Percentiles rank a stretch among this genome's conserved stretches.
These are phyloP conservation scores for Synanthedon vespiformis DNA, from an alignment of 2,888 invertebrate genomes.

Conservation along the genomic window DNA sequence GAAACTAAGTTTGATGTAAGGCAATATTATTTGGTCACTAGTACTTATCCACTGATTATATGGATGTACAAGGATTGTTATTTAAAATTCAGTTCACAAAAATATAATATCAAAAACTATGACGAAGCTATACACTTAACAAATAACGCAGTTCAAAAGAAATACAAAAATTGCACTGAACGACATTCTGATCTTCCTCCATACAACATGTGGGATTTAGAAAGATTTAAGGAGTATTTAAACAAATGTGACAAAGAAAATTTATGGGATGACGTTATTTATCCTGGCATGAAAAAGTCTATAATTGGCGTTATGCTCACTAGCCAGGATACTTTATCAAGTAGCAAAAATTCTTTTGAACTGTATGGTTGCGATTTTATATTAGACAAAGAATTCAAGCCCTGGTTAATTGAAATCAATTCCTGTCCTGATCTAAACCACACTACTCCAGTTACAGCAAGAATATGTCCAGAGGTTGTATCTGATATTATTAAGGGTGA, in stretches of 20 bases:
- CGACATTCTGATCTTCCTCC: constrained; percentile 75
- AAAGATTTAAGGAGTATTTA: constrained; percentile 76
- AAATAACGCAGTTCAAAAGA: constrained; percentile 87
- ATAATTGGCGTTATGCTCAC: constrained; percentile 84
- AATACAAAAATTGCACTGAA: constrained; percentile 69
- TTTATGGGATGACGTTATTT: constrained; percentile 81
- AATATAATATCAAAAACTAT: constrained; percentile 80
- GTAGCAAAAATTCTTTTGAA: constrained; percentile 84
- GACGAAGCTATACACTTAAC: constrained; percentile 90
- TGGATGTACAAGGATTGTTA: constrained; percentile 91
- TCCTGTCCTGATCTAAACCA: constrained; percentile 86
- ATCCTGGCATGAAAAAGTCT: constrained; percentile 86
- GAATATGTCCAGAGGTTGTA: constrained; percentile 83
- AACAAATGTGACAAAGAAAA: constrained; percentile 66
- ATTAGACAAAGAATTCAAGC: constrained; percentile 84
- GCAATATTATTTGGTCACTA: constrained; percentile 88
- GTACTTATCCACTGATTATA: constrained; percentile 80
- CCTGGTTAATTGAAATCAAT: constrained; percentile 95
- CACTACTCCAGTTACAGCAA: constrained; percentile 86
- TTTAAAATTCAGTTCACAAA: constrained; percentile 87
- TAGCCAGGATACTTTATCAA: constrained; percentile 78
- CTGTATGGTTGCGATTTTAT: constrained; percentile 94
- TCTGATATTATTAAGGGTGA: constrained; percentile 89
- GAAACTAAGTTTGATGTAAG: constrained; percentile 93
- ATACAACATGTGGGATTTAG: constrained; percentile 88